Evolutionary conservation across 2,113 vertebrate species (phyloP).

Genomic region (Rana temporaria): DNA sequence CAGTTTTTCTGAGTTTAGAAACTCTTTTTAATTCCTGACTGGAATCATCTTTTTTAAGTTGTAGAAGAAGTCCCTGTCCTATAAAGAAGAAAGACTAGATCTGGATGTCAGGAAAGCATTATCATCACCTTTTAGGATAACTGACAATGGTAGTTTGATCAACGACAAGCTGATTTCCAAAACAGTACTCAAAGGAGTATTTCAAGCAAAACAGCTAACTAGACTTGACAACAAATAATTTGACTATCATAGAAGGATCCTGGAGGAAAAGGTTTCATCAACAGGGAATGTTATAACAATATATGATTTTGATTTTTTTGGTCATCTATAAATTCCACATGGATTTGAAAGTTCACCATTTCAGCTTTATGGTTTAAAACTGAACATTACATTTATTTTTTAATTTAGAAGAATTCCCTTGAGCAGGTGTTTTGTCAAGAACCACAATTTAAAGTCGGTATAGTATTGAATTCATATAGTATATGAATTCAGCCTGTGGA

Average conservation of each 20-base stretch:
- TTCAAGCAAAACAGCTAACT: slow-evolving; percentile 23
- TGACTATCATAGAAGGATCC: slow-evolving; percentile 43
- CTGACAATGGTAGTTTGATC: slow-evolving; percentile 46
- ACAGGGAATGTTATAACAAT: slow-evolving; percentile 28
- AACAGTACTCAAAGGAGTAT: slow-evolving; percentile 38
- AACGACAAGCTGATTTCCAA: slow-evolving; percentile 36
- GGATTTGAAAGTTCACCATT: neutral
- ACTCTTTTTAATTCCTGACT: too few species aligned
- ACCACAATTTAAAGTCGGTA: too few species aligned
- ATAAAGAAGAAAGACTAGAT: neutral
- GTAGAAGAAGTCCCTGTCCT: neutral
- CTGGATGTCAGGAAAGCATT: slow-evolving; percentile 24
- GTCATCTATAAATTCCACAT: neutral
- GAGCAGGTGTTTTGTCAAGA: too few species aligned
- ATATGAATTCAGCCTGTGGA: too few species aligned
- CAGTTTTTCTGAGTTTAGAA: too few species aligned
- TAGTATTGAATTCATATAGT: too few species aligned
- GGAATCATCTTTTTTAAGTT: too few species aligned
- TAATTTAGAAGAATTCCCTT: too few species aligned
- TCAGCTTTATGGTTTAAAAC: too few species aligned
- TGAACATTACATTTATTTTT: too few species aligned
- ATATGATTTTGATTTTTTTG: slow-evolving; percentile 29
- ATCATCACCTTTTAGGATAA: slow-evolving; percentile 27
- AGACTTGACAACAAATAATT: slow-evolving; percentile 50
- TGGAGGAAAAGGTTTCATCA: slow-evolving; percentile 34